phyloP scores from a whole-genome alignment of 2,113 vertebrate species.

The Erinaceus europaeus region DNA sequence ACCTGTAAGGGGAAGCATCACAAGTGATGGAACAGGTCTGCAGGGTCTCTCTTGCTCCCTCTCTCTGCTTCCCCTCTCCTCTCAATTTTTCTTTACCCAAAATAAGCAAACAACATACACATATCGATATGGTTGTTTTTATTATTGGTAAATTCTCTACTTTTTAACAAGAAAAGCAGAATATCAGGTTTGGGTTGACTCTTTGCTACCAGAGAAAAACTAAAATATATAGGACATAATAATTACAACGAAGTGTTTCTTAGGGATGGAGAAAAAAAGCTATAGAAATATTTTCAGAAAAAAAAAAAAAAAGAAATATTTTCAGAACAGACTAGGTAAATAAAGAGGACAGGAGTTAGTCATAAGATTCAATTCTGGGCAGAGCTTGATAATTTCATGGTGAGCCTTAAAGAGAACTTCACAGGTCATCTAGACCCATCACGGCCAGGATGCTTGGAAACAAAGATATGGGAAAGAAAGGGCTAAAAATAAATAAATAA shows the following conservation, averaged over 20 bases:
- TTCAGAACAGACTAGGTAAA: neutral
- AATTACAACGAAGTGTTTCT: no score
- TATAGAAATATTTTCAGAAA: no score
- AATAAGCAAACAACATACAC: no score
- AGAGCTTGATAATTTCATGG: neutral
- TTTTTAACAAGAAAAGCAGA: slow-evolving; percentile 2
- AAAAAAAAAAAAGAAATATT: neutral
- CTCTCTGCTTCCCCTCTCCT: no score
- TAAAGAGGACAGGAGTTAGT: neutral
- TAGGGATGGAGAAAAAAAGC: no score
- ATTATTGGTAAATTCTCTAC: neutral
- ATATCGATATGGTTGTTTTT: neutral
- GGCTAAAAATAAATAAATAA: no score
- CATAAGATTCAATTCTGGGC: neutral
- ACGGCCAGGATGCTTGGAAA: slow-evolving; percentile 14
- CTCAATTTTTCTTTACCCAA: no score
- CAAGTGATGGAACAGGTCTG: no score
- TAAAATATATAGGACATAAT: neutral
- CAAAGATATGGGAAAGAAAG: slow-evolving; percentile 26
- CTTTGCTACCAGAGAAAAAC: neutral
- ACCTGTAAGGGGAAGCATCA: no score
- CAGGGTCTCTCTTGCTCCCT: no score
- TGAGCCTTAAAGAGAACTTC: slow-evolving; percentile 20
- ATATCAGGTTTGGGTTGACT: neutral
- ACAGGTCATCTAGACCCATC: neutral